Conservation (phyloP, 2,113 vertebrate species). For the Pelmatolapia mariae region DNA sequence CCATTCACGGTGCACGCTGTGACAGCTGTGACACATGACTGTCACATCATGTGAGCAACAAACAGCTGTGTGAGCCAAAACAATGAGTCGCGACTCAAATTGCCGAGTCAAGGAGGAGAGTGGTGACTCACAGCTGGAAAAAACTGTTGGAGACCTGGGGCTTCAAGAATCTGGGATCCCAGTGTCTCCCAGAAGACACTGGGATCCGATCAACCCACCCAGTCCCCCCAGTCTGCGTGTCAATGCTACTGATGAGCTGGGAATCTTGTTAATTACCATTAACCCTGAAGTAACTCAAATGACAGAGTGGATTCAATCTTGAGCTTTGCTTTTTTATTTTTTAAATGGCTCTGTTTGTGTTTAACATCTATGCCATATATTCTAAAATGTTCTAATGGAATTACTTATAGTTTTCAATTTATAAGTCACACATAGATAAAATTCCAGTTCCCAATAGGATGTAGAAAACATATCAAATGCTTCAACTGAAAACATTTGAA, state of each 20-base stretch:
- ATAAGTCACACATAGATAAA: no score
- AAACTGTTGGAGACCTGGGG: background rate
- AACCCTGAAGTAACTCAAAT: background rate
- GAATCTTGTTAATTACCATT: background rate
- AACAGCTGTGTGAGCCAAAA: background rate
- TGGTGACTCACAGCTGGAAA: background rate
- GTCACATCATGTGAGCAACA: background rate
- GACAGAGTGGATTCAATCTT: background rate
- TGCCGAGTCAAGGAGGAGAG: background rate
- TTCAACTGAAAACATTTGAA: no score
- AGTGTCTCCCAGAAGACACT: background rate
- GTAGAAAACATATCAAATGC: no score
- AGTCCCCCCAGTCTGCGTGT: background rate
- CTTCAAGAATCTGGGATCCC: background rate
- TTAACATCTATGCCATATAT: background rate
- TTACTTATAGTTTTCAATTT: background rate
- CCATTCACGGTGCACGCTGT: background rate
- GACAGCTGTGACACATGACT: background rate
- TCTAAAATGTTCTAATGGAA: background rate
- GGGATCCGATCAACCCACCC: background rate
- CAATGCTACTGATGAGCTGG: accelerated
- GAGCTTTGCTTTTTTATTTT: background rate
- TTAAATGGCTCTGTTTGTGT: background rate
- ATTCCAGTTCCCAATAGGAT: no score
- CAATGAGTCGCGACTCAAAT: background rate